phyloP scores from a whole-genome alignment of 2,113 vertebrate genomes.

The Psammodynastes pulverulentus region DNA sequence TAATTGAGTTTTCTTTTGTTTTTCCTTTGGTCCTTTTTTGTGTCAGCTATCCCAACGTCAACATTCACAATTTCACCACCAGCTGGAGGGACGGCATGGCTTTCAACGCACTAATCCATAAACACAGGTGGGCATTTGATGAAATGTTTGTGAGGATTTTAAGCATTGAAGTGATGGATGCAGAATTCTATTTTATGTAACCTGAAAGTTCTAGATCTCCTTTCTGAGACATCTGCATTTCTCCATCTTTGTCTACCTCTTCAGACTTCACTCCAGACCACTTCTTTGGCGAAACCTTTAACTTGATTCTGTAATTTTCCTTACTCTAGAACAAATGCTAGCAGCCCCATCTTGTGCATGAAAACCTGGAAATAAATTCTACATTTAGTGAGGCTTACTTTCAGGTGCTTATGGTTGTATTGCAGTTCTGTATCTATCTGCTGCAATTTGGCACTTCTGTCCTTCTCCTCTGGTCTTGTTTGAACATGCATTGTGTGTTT shows the following conservation, averaged over 20 bases:
- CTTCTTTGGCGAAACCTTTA: not conserved
- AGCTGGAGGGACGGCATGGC: slow-evolving; percentile 99
- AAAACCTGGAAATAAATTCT: not conserved
- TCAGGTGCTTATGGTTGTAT: not conserved
- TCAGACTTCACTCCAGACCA: not conserved
- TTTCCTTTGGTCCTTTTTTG: slow-evolving; percentile 21
- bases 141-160: not conserved
- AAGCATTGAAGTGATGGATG: not conserved
- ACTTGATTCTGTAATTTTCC: not conserved
- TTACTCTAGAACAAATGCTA: not conserved
- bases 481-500: not conserved
- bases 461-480: not conserved
- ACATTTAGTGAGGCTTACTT: not conserved
- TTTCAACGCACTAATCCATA: slow-evolving; percentile 97
- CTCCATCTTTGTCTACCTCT: not conserved
- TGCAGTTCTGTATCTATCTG: not conserved
- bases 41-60: slow-evolving; percentile 90
- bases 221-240: not conserved
- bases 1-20: slow-evolving; percentile 15
- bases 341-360: not conserved
- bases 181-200: not conserved
- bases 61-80: slow-evolving; percentile 96
- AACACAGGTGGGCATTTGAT: slow-evolving; percentile 81
- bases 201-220: not conserved
- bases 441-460: not conserved